Conservation (phyloP, 2,797 vertebrate species). For the Hemitrygon akajei region DNA sequence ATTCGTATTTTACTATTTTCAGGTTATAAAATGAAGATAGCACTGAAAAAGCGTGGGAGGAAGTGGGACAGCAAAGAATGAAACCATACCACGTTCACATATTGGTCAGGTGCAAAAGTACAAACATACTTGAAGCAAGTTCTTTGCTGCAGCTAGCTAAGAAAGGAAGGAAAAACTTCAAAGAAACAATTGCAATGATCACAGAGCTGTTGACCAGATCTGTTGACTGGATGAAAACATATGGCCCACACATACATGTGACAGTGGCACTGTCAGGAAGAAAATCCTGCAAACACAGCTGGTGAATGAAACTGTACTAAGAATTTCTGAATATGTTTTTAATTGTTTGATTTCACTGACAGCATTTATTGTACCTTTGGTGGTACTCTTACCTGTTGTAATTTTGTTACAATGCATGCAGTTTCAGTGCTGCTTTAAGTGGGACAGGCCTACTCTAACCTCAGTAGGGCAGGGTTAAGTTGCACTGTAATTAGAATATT, state of each 20-base stretch:
- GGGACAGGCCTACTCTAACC: not conserved
- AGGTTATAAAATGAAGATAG: not conserved
- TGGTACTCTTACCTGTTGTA: not conserved
- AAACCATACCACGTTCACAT: not conserved
- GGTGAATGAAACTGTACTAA: not conserved
- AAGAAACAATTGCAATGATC: not conserved
- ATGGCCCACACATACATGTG: not conserved
- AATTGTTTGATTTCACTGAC: not conserved
- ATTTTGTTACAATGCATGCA: not conserved
- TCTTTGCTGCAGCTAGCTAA: not conserved
- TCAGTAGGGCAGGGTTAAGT: not conserved
- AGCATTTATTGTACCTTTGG: not conserved
- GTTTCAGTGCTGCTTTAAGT: not conserved
- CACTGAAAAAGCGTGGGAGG: not conserved
- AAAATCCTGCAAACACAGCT: not conserved
- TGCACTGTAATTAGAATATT: not conserved
- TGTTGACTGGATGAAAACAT: not conserved
- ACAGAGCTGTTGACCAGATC: not conserved
- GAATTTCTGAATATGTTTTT: not conserved
- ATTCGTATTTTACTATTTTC: not conserved
- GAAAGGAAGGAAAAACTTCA: not conserved
- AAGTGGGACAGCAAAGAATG: not conserved
- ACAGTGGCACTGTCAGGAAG: not conserved
- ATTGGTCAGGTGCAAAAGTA: slow-evolving; percentile 2
- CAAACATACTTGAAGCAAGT: not conserved